These are phyloP conservation scores for Fringilla coelebs DNA, from an alignment of 2,797 vertebrate genomes.

Conservation along the genomic window DNA sequence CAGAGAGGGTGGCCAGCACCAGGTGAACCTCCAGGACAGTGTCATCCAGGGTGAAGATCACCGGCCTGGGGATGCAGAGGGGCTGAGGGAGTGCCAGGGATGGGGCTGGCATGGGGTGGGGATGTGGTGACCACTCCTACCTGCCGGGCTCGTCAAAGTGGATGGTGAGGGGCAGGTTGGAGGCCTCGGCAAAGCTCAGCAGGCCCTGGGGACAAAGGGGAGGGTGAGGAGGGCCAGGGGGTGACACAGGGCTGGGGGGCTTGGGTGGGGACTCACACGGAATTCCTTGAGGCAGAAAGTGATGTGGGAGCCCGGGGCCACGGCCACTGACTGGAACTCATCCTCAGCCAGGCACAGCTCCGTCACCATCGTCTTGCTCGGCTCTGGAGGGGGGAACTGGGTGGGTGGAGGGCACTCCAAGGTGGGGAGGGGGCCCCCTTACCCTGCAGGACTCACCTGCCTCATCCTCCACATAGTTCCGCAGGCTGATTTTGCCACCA, in stretches of 20 bases:
- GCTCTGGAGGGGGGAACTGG: conserved; percentile 44
- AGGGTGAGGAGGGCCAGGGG: too few relatives aligned
- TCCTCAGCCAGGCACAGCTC: conserved; percentile 87
- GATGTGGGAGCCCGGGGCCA: conserved; percentile 75
- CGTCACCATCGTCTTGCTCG: conserved; percentile 83
- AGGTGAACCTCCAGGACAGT: conserved; percentile 88
- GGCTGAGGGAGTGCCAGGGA: neutral
- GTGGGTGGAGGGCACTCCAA: fast-evolving
- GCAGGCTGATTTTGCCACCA: conserved; percentile 82
- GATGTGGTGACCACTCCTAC: neutral
- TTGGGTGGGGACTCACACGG: conserved; percentile 75
- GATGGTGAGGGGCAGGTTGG: conserved; percentile 84
- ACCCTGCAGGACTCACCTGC: conserved; percentile 71
- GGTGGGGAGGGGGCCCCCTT: fast-evolving
- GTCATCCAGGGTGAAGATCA: conserved; percentile 85
- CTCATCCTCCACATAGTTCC: conserved; percentile 87
- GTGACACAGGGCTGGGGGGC: fast-evolving
- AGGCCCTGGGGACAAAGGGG: conserved; percentile 74
- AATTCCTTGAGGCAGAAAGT: conserved; percentile 96
- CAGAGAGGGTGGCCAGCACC: conserved; percentile 89
- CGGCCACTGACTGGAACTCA: conserved; percentile 84
- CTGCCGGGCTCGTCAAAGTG: conserved; percentile 87
- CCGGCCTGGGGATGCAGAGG: conserved; percentile 75
- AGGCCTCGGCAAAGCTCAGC: conserved; percentile 87
- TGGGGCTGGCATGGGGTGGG: too few relatives aligned